phyloP scores from a whole-genome alignment of 92 coral and sea anemone genomes.

The Epizoanthus illoricatus region DNA sequence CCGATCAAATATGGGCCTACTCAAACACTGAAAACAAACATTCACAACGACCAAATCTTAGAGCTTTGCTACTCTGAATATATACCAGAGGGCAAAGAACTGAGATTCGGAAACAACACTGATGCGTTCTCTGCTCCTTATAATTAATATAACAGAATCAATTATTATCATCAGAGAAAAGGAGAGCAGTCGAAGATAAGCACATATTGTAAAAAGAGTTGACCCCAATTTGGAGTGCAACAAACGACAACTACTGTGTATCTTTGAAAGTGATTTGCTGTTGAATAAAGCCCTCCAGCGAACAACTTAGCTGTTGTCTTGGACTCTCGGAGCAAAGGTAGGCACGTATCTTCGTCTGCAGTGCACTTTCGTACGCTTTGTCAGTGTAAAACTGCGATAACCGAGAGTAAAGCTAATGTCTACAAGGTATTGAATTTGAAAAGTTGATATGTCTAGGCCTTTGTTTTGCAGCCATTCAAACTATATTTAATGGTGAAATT shows the following conservation, averaged over 20 bases:
- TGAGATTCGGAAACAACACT: slow-evolving; percentile 14
- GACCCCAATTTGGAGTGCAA: slow-evolving; percentile 56
- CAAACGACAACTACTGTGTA: slow-evolving; percentile 15
- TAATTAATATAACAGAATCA: slow-evolving; percentile 64
- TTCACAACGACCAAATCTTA: slow-evolving; percentile 19
- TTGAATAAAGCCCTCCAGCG: slow-evolving; percentile 30
- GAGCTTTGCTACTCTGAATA: not conserved
- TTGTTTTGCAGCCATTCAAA: slow-evolving; percentile 70
- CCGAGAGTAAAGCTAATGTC: slow-evolving; percentile 62
- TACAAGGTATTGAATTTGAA: slow-evolving; percentile 62
- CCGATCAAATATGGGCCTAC: not conserved
- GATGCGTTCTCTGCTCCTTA: slow-evolving; percentile 30
- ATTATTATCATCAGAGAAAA: slow-evolving; percentile 55
- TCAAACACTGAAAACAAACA: slow-evolving; percentile 7
- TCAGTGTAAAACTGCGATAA: slow-evolving; percentile 50
- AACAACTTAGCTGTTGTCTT: slow-evolving; percentile 37
- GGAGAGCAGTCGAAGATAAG: slow-evolving; percentile 48
- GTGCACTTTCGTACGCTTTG: slow-evolving; percentile 14
- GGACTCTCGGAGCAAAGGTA: slow-evolving; percentile 18
- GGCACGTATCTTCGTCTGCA: not conserved
- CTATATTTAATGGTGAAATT: slow-evolving; percentile 73
- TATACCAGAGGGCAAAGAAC: slow-evolving; percentile 20
- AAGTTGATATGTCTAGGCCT: slow-evolving; percentile 85
- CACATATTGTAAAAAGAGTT: slow-evolving; percentile 51
- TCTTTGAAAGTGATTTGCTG: slow-evolving; percentile 36